Evolutionary conservation across 2,888 invertebrate species (phyloP), one percentile per base, ranked within the genome.

Genomic region (Chrysolina americana): DNA sequence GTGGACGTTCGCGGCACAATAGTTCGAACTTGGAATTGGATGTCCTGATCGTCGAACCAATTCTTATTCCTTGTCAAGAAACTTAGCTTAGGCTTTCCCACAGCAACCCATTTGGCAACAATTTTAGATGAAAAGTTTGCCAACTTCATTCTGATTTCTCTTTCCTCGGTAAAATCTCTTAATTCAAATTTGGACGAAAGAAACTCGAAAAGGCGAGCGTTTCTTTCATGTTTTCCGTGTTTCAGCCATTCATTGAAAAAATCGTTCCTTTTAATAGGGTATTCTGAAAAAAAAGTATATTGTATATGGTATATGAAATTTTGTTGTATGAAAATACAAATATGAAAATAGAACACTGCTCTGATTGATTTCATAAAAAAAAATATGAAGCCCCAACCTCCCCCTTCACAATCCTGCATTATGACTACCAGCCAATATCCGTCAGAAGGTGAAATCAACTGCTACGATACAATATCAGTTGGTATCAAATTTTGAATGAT

Each of bases 21-120:
- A 44, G 44, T 44, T 44, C 44, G 44, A 44, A 44, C 44, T 44
- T 44, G 44, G 44, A 44, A 44, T 44, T 44, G 44, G 44, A 44
- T 13, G 44, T 44, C 44, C 28, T 28, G 28, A 28, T 28, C 28
- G 28, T 28, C 28, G 2, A 28, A 28, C 28, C 28, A 28, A 28
- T 28, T 28, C 28, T 28, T 28, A 28, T 28, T 28, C 28, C 28
- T 28, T 28, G 28, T 28, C 28, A 28, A 28, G 28, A 28, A 28
- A 28, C 28, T 2, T 28, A 3, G 28, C 28, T 28, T 28, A 28
- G 28, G 5, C 28, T 28, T 28, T 28, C 28, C 28, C 28, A 28
- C 28, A 28, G 28, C 28, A 28, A 28, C 28, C 28, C 28, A 28
- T 5, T 28, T 28, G 28, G 28, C 28, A 28, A 5, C 44, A 44